These are phyloP conservation scores for Drosophila leonis DNA, from an alignment of 2,888 invertebrate species.

Conservation along the genomic window DNA sequence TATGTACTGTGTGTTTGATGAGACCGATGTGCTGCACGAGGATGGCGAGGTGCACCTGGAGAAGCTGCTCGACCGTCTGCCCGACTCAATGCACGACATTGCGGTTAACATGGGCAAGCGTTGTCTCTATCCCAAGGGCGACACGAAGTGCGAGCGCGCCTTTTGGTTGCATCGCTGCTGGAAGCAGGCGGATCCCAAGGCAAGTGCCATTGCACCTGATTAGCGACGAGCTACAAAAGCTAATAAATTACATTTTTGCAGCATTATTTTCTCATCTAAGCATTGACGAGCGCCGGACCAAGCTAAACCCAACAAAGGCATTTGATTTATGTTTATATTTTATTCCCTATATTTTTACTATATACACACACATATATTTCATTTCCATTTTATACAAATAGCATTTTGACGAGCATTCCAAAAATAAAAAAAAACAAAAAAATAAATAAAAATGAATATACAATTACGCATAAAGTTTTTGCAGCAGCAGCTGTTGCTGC, in stretches of 20 bases:
- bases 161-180: slow-evolving; percentile 82
- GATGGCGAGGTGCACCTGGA: slow-evolving; percentile 85
- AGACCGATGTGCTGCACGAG: slow-evolving; percentile 83
- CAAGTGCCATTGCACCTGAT: slow-evolving; percentile 46
- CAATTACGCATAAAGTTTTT: slow-evolving; percentile 18
- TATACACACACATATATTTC: background rate
- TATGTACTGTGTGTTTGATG: slow-evolving; percentile 85
- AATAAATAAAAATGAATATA: slow-evolving; percentile 21
- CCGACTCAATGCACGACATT: slow-evolving; percentile 79
- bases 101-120: slow-evolving; percentile 82
- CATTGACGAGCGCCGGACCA: background rate
- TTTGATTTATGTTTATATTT: slow-evolving; percentile 49
- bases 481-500: slow-evolving; percentile 32
- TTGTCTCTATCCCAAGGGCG: slow-evolving; percentile 84
- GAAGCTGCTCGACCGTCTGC: slow-evolving; percentile 79
- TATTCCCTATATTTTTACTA: slow-evolving; percentile 8
- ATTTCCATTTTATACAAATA: slow-evolving; percentile 31
- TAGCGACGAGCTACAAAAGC: slow-evolving; percentile 26
- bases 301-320: slow-evolving; percentile 2
- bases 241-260: slow-evolving; percentile 39
- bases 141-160: slow-evolving; percentile 81
- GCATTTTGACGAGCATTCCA: slow-evolving; percentile 37
- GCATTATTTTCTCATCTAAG: slow-evolving; percentile 18
- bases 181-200: slow-evolving; percentile 81
- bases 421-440: slow-evolving; percentile 18